phyloP scores from a whole-genome alignment of 2,113 vertebrate genomes.

The Boulengeromyrus knoepffleri region DNA sequence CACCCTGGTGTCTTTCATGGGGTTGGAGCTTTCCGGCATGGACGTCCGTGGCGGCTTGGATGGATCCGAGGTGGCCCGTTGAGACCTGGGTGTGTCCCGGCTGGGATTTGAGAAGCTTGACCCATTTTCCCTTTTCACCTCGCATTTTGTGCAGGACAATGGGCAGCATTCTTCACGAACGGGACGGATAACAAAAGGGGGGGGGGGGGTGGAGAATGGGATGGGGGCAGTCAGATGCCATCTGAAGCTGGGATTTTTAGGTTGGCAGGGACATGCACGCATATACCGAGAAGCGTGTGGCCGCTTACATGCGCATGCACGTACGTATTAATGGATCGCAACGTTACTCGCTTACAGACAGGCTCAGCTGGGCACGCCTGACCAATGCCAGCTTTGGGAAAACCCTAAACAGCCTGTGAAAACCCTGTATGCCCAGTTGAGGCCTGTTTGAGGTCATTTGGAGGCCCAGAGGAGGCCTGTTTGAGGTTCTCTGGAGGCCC shows the following conservation, averaged over 20 bases:
- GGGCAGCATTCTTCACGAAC: background rate
- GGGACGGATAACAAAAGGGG: background rate
- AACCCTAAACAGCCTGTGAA: background rate
- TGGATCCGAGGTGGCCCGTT: too few relatives aligned
- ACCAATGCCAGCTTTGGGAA: background rate
- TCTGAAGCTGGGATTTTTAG: background rate
- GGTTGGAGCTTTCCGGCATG: too few relatives aligned
- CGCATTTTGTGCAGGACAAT: background rate
- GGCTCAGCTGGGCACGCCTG: background rate
- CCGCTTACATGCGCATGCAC: background rate
- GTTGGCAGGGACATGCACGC: background rate
- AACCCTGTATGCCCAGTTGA: background rate
- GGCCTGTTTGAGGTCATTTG: background rate
- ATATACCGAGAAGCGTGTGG: background rate
- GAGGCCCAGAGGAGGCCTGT: background rate
- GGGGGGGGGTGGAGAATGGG: background rate
- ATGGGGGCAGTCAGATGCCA: background rate
- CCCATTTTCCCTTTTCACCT: background rate
- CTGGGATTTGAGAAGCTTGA: background rate
- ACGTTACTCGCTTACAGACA: background rate
- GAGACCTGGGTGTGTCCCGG: background rate
- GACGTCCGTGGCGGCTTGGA: background rate
- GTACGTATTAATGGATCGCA: background rate
- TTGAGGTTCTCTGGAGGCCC: background rate
- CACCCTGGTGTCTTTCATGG: background rate